A percentile compares a stretch with the other conserved stretches of the same genome.
Conservation (phyloP, 2,888 invertebrate species). For the Sesamia inferens region DNA sequence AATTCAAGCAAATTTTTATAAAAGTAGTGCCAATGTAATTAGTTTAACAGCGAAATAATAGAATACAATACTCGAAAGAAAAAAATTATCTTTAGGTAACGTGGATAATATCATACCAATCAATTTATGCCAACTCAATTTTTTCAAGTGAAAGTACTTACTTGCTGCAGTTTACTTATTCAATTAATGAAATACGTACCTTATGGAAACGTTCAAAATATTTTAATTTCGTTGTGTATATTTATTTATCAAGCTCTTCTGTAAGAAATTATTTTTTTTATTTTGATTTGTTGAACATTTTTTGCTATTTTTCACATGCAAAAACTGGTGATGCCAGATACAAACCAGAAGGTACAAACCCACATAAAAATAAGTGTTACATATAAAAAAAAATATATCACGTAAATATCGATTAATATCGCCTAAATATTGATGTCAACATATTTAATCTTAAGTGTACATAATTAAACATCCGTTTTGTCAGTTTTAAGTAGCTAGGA, state of each 20-base stretch:
- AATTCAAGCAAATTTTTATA: neutral
- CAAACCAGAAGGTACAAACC: neutral
- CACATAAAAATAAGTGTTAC: neutral
- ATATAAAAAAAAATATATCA: neutral
- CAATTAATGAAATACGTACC: constrained; percentile 30
- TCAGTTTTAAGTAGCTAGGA: neutral
- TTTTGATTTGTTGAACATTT: constrained; percentile 46
- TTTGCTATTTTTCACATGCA: constrained; percentile 23
- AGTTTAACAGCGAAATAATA: neutral
- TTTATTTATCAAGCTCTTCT: constrained; percentile 11
- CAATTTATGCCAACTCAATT: constrained; percentile 62
- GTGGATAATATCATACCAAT: constrained; percentile 22
- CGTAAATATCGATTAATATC: neutral
- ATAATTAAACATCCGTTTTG: neutral
- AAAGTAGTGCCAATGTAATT: constrained; percentile 1
- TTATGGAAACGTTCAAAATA: constrained; percentile 4
- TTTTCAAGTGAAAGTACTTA: constrained; percentile 57
- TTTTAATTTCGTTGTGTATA: neutral
- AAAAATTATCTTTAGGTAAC: constrained; percentile 22
- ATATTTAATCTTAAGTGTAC: neutral
- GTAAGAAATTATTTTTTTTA: constrained; percentile 18
- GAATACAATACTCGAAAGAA: neutral
- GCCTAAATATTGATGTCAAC: constrained; percentile 8
- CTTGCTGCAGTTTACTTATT: neutral
- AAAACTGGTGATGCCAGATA: constrained; percentile 18